Evolutionary conservation across 2,888 invertebrate genomes (phyloP), one percentile per base, ranked within the genome.

Genomic region (Amiota communis): DNA sequence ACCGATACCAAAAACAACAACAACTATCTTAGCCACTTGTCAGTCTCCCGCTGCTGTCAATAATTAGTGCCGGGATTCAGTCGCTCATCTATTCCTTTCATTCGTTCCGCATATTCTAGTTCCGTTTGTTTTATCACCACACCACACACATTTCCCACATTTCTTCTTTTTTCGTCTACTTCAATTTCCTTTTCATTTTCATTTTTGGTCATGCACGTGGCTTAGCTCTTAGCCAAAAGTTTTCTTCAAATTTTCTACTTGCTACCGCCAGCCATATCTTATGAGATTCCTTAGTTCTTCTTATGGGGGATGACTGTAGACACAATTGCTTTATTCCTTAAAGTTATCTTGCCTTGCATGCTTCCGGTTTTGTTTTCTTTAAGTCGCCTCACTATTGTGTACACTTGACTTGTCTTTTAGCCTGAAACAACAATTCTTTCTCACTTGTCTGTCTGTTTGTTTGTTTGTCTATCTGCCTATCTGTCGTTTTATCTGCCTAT

Each of bases 51-150:
- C 73, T 84, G 76, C 79, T 82, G 84, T 76, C 82, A 76, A 82
- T 82, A 84, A 82, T 82, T 84, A 85, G 82, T 81, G 76, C 78
- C 75, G 76, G 75, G 84, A 85, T 77, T 85, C 15, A 57, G 57
- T 13, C 15, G 53, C 53, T 53, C 53, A 53, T 53, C n/a, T 3
- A 23, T 23, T 23, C 23, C 3, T 23, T 23, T 23, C 36, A 36
- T 36, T 36, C 36, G 36, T 36, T 36, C 36, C 6, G 36, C 36
- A 4, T 36, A 36, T 36, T 36, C 6, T 2, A 36, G 4, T 36
- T 36, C 36, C 36, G 8, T 36, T 36, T 36, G 36, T 6, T 36
- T 36, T 36, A 36, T 36, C 36, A 36, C 36, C 36, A 6, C 2
- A 36, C 36, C 36, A 6, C 36, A 6, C 36, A 36, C 36, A 36